Evolutionary conservation across 2,888 invertebrate genomes (phyloP), one percentile per base, ranked within the genome.

Genomic region (Isotomurus palustris): DNA sequence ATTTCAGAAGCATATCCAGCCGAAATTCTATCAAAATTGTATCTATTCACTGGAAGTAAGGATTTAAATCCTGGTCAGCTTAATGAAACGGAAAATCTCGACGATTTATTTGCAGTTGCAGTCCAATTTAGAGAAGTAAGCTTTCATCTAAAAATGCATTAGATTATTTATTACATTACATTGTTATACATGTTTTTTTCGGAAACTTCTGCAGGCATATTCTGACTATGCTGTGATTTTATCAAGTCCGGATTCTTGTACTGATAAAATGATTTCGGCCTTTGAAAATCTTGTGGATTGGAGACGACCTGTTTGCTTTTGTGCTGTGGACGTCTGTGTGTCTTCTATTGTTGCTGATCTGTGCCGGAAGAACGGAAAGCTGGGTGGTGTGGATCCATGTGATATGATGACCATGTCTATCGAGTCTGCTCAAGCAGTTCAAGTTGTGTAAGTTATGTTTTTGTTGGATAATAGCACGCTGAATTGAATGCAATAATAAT

Each of bases 251-350:
- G 14, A 6, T 6, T 17, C 5, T 5, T 6, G n/a, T 19, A 32
- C 17, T 3, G 3, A 12, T 6, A 35, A 49, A 35, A 49, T 49
- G 32, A n/a, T 35, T 12, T 6, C 12, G 8, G 32, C 32, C 10
- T 29, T 49, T 5, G 49, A 49, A 3, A 19, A 29, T 35, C 22
- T 49, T 6, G 27, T 49, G 8, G 49, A 49, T 21, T 49, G 49
- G 49, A 49, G 27, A 14, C n/a, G 4, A 10, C 21, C 5, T 3
- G 35, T 49, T 5, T 49, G 32, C 21, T 49, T 49, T 29, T 49
- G 35, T 49, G 49, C 49, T 3, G n/a, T 49, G 5, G 49, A 49
- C 10, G 21, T 3, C 3, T 3, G 4, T 17, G 32, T 35, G 6
- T 35, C 35, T 3, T 3, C 3, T 12, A n/a, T 14, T 10, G 22